Conservation (phyloP, 2,888 invertebrate genomes). For the Morpho deidamia region DNA sequence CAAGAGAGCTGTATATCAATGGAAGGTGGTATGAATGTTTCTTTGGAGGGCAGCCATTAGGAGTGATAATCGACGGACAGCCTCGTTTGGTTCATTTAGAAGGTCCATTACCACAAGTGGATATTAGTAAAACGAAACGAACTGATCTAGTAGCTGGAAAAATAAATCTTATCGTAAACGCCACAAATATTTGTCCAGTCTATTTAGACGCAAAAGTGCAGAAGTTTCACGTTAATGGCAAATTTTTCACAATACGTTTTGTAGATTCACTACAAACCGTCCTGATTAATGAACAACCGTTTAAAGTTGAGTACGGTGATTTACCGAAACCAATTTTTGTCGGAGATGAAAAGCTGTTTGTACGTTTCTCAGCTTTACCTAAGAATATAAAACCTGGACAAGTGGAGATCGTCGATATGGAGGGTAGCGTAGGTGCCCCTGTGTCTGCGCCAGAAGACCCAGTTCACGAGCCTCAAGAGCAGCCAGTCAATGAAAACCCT, state of each 20-base stretch:
- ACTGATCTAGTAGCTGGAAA: conserved; percentile 91
- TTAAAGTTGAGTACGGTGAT: conserved; percentile 90
- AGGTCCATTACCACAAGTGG: conserved; percentile 95
- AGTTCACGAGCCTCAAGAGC: conserved; percentile 25
- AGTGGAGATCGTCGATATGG: conserved; percentile 85
- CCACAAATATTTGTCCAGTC: conserved; percentile 86
- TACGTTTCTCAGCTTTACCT: conserved; percentile 89
- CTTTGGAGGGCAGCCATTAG: conserved; percentile 92
- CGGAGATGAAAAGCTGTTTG: conserved; percentile 86
- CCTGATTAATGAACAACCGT: conserved; percentile 87
- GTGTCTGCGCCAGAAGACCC: conserved; percentile 20
- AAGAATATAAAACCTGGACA: conserved; percentile 84
- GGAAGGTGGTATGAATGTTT: conserved; percentile 93
- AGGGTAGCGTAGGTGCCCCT: conserved; percentile 56
- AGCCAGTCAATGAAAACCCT: conserved; percentile 28
- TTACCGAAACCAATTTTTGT: conserved; percentile 87
- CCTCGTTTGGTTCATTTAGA: conserved; percentile 89
- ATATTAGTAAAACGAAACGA: conserved; percentile 87
- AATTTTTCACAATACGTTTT: conserved; percentile 87
- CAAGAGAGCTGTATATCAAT: conserved; percentile 93
- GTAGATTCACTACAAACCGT: conserved; percentile 87
- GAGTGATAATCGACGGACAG: conserved; percentile 87
- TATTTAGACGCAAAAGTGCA: conserved; percentile 92
- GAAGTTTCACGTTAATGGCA: conserved; percentile 85
- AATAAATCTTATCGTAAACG: conserved; percentile 90